phyloP scores from a whole-genome alignment of 2,888 invertebrate genomes.

The Uropetala carovei region DNA sequence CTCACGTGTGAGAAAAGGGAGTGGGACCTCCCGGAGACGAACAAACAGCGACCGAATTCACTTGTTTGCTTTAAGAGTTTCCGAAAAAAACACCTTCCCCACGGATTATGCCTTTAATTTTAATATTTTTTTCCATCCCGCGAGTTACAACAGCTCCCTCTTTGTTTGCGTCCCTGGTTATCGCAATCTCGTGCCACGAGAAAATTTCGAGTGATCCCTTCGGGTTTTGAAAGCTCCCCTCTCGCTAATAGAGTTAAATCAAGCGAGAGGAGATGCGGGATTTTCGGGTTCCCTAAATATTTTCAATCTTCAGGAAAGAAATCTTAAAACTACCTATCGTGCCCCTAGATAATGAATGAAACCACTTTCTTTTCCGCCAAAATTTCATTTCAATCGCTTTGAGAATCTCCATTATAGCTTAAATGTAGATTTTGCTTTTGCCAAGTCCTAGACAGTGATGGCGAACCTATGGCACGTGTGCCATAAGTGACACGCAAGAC shows the following conservation, averaged over 20 bases:
- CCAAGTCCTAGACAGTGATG: too few species aligned
- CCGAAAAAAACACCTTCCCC: background rate
- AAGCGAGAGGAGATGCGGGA: too few species aligned
- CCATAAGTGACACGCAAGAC: too few species aligned
- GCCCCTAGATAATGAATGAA: background rate
- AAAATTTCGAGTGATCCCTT: background rate
- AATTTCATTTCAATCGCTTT: background rate
- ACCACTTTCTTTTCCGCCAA: background rate
- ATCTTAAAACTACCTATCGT: background rate
- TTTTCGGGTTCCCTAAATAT: background rate
- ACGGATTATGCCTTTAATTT: background rate
- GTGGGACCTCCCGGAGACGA: slow-evolving; percentile 1
- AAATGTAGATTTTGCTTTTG: too few species aligned
- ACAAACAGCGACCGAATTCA: slow-evolving; percentile 33
- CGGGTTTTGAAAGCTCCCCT: background rate
- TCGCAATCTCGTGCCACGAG: slow-evolving; percentile 42
- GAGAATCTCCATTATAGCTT: too few species aligned
- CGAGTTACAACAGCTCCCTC: slow-evolving; percentile 27
- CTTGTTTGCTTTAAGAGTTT: background rate
- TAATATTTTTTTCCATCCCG: slow-evolving; percentile 5
- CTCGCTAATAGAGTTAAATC: background rate
- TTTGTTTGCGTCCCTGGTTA: background rate
- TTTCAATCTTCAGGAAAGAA: background rate
- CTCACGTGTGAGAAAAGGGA: slow-evolving; percentile 15
- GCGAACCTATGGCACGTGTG: too few species aligned